These are phyloP conservation scores for Poecile atricapillus DNA, from an alignment of 2,113 vertebrate genomes.

Conservation along the genomic window DNA sequence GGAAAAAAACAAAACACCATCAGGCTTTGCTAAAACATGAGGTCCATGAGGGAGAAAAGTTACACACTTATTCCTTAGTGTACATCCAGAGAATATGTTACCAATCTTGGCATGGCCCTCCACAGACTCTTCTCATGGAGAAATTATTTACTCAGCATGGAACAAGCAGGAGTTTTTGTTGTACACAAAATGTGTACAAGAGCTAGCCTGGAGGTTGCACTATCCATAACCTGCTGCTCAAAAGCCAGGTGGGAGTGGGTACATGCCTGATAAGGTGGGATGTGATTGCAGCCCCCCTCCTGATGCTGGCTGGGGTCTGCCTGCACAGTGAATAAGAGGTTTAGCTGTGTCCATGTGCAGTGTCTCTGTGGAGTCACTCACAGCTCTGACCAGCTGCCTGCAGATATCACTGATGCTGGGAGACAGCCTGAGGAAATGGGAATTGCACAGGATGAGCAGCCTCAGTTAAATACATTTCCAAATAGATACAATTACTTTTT, in stretches of 20 bases:
- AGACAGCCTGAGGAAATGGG: background rate
- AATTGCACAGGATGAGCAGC: background rate
- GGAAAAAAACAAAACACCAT: background rate
- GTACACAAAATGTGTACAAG: background rate
- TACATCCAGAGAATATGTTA: background rate
- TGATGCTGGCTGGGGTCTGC: background rate
- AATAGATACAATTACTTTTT: background rate
- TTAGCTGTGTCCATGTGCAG: rapidly evolving
- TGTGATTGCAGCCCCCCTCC: background rate
- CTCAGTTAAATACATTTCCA: background rate
- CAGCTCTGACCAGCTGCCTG: background rate
- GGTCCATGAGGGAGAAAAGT: background rate
- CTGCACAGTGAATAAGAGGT: background rate
- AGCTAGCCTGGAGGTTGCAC: background rate
- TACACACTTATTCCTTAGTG: background rate
- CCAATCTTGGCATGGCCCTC: background rate
- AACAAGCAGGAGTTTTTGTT: background rate
- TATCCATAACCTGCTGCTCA: background rate
- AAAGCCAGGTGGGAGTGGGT: background rate
- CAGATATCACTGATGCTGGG: background rate
- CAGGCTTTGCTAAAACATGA: background rate
- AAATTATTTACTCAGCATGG: background rate
- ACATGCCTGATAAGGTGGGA: rapidly evolving
- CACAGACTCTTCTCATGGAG: background rate
- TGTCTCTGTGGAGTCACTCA: background rate